Evolutionary conservation across 1,140 invertebrate species (phyloP), one percentile per base, ranked within the genome.

Genomic region (Neodiprion fabricii): DNA sequence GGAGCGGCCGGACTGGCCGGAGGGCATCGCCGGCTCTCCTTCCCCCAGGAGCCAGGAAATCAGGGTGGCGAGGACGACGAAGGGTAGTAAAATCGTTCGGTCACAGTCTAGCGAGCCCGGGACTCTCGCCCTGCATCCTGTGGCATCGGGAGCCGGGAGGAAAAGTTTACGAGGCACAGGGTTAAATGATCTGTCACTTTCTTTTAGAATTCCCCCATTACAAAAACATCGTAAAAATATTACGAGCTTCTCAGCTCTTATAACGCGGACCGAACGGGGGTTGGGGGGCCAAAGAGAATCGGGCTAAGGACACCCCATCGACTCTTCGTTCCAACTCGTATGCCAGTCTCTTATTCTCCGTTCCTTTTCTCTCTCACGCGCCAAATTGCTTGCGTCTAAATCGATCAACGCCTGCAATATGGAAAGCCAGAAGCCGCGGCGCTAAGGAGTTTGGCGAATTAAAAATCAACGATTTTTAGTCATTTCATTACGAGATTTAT

Each of bases 141-240:
- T 48, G n/a, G 17, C 21, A 48, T 40, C 53, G 11, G 4, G 53
- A 14, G n/a, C n/a, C 11, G 53, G 7, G 53, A 8, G 53, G 72
- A 71, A 76, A 68, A 72, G 83, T 85, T 85, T 85, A 85, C 80
- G 84, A 83, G 76, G 53, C 74, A 74, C 74, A 65, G 78, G 80
- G 80, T 80, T 82, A 80, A 84, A 83, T 82, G 83, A 84, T 84
- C 83, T 84, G 83, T 84, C 81, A 85, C 80, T 83, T 83, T 84
- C 77, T 47, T 66, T 67, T 72, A 47, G 23, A 47, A 65, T 47
- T 10, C 65, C 47, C 69, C 69, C 71, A 75, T 79, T 76, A 72
- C 72, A 76, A 81, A 74, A 79, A 80, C 81, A 70, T 73, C 75
- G 72, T 82, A 81, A 81, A 82, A 79, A 61, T 61, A 61, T 61